phyloP scores from a whole-genome alignment of 2,888 invertebrate genomes.

The Podotricha telesiphe region DNA sequence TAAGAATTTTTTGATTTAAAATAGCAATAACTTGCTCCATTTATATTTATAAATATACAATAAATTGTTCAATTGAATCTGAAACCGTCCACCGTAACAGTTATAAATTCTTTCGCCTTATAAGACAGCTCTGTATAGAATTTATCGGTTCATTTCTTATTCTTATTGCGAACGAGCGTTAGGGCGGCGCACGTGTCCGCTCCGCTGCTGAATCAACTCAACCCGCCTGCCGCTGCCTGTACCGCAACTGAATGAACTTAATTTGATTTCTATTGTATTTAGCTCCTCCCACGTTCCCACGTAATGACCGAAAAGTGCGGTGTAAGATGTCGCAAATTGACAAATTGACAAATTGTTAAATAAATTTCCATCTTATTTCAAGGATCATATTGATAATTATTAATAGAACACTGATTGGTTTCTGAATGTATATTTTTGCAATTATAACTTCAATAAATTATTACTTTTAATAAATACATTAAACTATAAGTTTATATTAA shows the following conservation, averaged over 20 bases:
- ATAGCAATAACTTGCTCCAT: conserved; percentile 20
- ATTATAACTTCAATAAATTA: not conserved
- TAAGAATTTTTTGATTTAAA: not conserved
- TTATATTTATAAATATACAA: conserved; percentile 30
- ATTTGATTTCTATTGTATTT: conserved; percentile 81
- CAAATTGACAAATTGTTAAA: not conserved
- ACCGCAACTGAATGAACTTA: conserved; percentile 79
- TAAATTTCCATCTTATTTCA: not conserved
- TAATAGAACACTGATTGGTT: not conserved
- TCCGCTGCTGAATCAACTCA: conserved; percentile 76
- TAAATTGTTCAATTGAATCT: conserved; percentile 33
- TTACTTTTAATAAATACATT: not conserved
- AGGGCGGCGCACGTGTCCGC: conserved; percentile 62
- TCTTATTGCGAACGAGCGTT: conserved; percentile 62
- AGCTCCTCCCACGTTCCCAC: conserved; percentile 71
- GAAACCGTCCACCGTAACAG: conserved; percentile 37
- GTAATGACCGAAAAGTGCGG: conserved; percentile 72
- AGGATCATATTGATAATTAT: not conserved
- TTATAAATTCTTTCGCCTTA: conserved; percentile 48
- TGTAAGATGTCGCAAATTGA: conserved; percentile 45
- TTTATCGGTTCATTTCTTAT: conserved; percentile 64
- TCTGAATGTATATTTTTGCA: not conserved
- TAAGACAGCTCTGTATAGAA: conserved; percentile 52
- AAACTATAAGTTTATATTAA: not conserved
- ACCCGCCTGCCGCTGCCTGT: conserved; percentile 61